These are phyloP conservation scores for Phytoseiulus persimilis DNA, from an alignment of 2,888 invertebrate species.

Conservation along the genomic window DNA sequence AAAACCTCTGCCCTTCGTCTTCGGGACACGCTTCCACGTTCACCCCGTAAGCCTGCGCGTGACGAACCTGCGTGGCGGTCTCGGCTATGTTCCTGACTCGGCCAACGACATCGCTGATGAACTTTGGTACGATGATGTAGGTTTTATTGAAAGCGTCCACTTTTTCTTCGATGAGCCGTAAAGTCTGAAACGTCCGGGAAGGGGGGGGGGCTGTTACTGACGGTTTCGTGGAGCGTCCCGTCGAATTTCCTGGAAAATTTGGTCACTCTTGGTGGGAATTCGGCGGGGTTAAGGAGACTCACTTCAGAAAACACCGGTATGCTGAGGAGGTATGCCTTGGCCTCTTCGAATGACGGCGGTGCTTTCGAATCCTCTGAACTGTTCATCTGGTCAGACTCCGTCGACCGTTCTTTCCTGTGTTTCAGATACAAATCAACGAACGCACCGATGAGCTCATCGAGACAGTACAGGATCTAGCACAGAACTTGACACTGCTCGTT, in stretches of 20 bases:
- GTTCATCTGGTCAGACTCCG: neutral
- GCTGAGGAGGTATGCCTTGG: conserved; percentile 19
- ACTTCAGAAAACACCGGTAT: conserved; percentile 6
- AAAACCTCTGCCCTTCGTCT: too few relatives aligned
- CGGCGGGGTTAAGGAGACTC: too few relatives aligned
- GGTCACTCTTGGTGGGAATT: too few relatives aligned
- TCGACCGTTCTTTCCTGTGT: neutral
- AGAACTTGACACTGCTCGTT: too few relatives aligned
- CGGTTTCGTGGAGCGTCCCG: too few relatives aligned
- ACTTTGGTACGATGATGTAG: conserved; percentile 16
- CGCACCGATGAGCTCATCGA: neutral
- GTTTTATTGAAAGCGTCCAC: conserved; percentile 16
- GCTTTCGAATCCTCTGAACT: neutral
- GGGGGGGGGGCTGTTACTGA: too few relatives aligned
- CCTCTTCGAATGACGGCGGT: conserved; percentile 17
- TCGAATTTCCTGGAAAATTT: too few relatives aligned
- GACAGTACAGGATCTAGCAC: too few relatives aligned
- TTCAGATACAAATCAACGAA: neutral
- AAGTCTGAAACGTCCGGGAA: neutral
- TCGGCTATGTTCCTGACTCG: neutral
- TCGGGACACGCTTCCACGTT: too few relatives aligned
- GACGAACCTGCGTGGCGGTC: conserved; percentile 13
- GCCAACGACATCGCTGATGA: conserved; percentile 23
- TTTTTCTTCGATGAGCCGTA: conserved; percentile 11
- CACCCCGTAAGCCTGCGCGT: too few relatives aligned